Percentiles rank a stretch among this genome's conserved stretches.
These are phyloP conservation scores for Papilio helenus DNA, from an alignment of 1,140 invertebrate genomes.

Conservation along the genomic window DNA sequence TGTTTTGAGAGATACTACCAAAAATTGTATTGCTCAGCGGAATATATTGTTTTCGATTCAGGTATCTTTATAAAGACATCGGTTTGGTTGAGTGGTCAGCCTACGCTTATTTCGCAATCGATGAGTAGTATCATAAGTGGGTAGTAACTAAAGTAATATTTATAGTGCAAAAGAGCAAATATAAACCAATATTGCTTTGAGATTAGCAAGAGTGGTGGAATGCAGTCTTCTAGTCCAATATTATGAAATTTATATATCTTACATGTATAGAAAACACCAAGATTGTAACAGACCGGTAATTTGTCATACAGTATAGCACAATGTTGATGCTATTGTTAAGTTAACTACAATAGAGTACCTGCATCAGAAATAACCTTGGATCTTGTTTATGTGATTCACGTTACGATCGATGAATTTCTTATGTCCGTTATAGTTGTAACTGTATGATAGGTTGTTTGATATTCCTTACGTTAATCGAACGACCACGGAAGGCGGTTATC, in stretches of 20 bases:
- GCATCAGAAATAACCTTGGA: background rate
- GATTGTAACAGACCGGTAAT: background rate
- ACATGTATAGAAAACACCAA: background rate
- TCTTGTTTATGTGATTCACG: background rate
- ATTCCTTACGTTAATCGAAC: background rate
- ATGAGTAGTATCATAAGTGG: conserved; percentile 1
- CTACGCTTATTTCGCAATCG: background rate
- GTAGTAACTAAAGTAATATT: conserved; percentile 2
- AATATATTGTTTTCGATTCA: background rate
- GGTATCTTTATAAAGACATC: background rate
- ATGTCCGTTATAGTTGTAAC: background rate
- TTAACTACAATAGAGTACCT: conserved; percentile 10
- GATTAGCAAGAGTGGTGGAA: background rate
- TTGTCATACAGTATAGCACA: background rate
- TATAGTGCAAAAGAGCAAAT: background rate
- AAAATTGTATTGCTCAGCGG: background rate
- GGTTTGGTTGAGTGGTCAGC: background rate
- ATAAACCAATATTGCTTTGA: background rate
- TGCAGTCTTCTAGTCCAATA: background rate
- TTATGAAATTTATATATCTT: background rate
- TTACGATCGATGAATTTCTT: background rate
- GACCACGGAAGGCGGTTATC: conserved; percentile 20
- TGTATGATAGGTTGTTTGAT: background rate
- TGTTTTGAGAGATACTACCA: too few relatives aligned
- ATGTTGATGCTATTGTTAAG: conserved; percentile 4